Base-by-base conservation (phyloP, 1,140 invertebrate species). In the Papilio glaucus region DNA sequence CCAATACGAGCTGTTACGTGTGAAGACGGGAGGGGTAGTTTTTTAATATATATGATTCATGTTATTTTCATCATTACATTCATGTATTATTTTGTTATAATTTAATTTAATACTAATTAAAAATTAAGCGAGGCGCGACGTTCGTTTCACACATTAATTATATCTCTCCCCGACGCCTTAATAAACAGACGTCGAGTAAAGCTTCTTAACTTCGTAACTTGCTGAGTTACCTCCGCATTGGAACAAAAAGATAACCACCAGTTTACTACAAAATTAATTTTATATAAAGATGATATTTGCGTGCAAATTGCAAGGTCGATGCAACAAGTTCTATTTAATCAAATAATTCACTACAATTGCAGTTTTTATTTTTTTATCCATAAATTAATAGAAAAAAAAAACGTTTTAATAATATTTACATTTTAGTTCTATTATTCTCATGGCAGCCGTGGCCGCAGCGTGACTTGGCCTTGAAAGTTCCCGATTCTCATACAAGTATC, bases 61-160 rank as follows among this genome's bases (percentile, higher is more conserved):
- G n/a, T n/a, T n/a, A n/a, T 33, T 33, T 33, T 6, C 29, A 33
- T 33, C 6, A 33, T 33, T 2, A 33, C 2, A 33, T 33, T n/a
- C n/a, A 33, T 6, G 29, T 33, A 33, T 3, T 33, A 62, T 38
- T 37, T n/a, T 4, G 33, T 49, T 18, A n/a, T 49, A 15, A 37
- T 53, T 33, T 69, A 37, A 53, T 69, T 53, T 53, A 12, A 33
- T 37, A 15, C n/a, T 69, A 37, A 49, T 33, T 33, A 53, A 69
- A 69, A 69, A 37, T 69, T 45, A 53, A 29, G 67, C 42, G 12
- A 69, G 67, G 26, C 9, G 29, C 41, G 37, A 53, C 45, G 41
- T 69, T 69, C 41, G 42, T 49, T 69, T 69, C 67, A 69, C 67
- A 69, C 67, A 69, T 69, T 69, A 69, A 69, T 69, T 69, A 69